A percentile compares a stretch with the other conserved stretches of the same genome.
Evolutionary conservation across 1,140 invertebrate genomes (phyloP).

Genomic region (Sesamia nonagrioides): DNA sequence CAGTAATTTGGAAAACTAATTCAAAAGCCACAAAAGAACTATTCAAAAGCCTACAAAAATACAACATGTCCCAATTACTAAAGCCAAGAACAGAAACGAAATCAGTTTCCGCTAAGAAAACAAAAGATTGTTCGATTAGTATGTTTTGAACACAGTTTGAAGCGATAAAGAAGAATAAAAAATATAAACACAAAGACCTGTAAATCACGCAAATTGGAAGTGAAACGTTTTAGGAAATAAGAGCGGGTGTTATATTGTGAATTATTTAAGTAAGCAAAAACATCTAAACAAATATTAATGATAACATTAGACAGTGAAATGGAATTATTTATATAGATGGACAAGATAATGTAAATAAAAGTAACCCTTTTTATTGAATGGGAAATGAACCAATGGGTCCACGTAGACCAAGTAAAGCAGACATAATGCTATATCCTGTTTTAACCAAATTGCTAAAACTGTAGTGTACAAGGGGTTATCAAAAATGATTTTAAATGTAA

Average conservation of each 20-base stretch:
- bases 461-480: neutral
- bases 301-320: no score
- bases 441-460: neutral
- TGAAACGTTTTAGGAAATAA: neutral
- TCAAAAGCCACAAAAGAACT: no score
- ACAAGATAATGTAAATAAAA: no score
- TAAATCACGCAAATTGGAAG: neutral
- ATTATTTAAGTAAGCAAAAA: neutral
- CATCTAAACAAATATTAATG: no score
- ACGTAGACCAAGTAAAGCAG: neutral
- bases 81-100: neutral
- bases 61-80: neutral
- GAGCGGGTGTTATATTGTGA: neutral
- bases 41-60: neutral
- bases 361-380: no score
- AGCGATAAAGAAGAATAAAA: constrained; percentile 10
- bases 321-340: no score
- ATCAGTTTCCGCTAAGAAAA: constrained; percentile 7
- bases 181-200: neutral
- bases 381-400: no score
- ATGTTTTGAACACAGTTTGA: constrained; percentile 5
- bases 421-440: neutral
- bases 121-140: neutral
- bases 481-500: constrained; percentile 20
- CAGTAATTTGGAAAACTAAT: no score